phyloP scores from a whole-genome alignment of 2,797 vertebrate species.

The Thalassophryne amazonica region DNA sequence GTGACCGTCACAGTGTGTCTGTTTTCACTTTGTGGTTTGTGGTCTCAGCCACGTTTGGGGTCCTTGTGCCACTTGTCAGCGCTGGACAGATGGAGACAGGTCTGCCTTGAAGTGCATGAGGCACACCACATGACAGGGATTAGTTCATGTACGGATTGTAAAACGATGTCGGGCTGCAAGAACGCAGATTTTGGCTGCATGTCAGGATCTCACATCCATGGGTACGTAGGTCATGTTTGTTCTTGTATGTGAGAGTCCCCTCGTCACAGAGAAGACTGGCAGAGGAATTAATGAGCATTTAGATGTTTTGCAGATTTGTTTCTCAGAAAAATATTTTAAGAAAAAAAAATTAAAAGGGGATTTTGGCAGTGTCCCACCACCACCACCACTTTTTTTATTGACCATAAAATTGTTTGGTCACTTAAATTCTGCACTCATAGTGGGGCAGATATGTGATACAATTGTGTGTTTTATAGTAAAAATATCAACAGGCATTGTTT shows the following conservation, averaged over 20 bases:
- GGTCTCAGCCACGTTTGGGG: conserved; percentile 5
- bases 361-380: no score
- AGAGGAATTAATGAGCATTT: conserved; percentile 23
- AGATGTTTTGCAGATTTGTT: conserved; percentile 27
- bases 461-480: no score
- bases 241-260: conserved; percentile 28
- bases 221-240: conserved; percentile 9
- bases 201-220: background rate
- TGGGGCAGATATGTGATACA: no score
- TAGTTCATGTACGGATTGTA: conserved; percentile 23
- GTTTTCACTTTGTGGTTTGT: conserved; percentile 8
- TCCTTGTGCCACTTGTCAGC: conserved; percentile 31
- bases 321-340: conserved; percentile 11
- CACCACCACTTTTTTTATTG: no score
- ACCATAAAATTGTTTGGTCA: no score
- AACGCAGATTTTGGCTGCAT: background rate
- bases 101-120: background rate
- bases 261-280: conserved; percentile 9
- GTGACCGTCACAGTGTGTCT: background rate
- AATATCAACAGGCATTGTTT: no score
- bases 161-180: conserved; percentile 9
- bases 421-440: no score
- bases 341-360: conserved; percentile 18
- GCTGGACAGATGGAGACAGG: conserved; percentile 9
- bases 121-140: background rate